These are phyloP conservation scores for Callyntrura guangdongensis DNA, from an alignment of 2,888 invertebrate genomes.

Conservation along the genomic window DNA sequence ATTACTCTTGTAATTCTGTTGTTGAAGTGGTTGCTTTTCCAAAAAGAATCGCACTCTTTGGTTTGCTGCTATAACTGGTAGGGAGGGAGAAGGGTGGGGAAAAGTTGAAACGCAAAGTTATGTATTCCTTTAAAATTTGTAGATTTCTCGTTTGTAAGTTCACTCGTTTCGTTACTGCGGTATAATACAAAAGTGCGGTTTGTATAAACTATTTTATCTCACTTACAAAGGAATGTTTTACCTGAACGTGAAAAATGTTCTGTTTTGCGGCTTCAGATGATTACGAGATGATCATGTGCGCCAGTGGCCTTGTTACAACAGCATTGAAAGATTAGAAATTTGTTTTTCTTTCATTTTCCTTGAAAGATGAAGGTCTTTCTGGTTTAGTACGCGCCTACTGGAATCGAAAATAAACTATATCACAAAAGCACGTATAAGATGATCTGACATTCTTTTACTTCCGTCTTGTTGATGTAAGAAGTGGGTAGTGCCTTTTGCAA, in stretches of 20 bases:
- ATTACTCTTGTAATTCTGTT: slow-evolving; percentile 54
- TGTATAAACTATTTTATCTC: too few relatives aligned
- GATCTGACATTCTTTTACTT: background rate
- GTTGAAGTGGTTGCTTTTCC: too few relatives aligned
- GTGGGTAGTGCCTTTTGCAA: background rate
- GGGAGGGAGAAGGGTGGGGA: too few relatives aligned
- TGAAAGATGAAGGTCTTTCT: background rate
- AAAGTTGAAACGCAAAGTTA: background rate
- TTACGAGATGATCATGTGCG: background rate
- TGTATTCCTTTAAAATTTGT: too few relatives aligned
- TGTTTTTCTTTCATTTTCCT: slow-evolving; percentile 55
- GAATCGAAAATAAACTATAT: background rate
- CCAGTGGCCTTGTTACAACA: background rate
- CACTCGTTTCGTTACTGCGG: background rate
- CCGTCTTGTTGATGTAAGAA: too few relatives aligned
- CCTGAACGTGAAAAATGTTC: background rate
- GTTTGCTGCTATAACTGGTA: too few relatives aligned
- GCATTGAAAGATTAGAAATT: background rate
- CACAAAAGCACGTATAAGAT: background rate
- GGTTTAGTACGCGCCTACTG: background rate
- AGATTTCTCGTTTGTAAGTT: background rate
- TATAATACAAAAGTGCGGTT: background rate
- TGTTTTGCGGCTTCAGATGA: too few relatives aligned
- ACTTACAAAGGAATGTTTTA: too few relatives aligned
- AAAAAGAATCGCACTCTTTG: too few relatives aligned